A percentile compares a stretch with the other conserved stretches of the same genome.
Evolutionary conservation across 64 coral and sea anemone genomes (phyloP).

Genomic region (Astreopora myriophthalma): DNA sequence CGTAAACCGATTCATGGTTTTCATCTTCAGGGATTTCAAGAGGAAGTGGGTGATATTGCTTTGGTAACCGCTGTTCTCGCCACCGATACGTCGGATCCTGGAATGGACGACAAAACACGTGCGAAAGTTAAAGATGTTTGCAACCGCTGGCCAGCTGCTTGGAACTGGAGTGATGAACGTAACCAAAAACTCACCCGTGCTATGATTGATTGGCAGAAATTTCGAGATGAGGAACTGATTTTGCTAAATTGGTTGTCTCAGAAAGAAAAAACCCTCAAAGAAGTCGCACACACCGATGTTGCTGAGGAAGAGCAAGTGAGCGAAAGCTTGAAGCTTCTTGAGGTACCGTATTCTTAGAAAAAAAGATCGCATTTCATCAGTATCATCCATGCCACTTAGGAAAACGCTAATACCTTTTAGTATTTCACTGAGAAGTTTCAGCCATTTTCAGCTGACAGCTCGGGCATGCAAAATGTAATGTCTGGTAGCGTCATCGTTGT

Average conservation of each 20-base stretch:
- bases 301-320: slow-evolving; percentile 78
- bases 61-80: slow-evolving; percentile 64
- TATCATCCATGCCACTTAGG: too few species aligned
- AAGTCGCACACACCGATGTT: slow-evolving; percentile 76
- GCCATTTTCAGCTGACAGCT: too few species aligned
- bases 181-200: slow-evolving; percentile 52
- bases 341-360: slow-evolving; percentile 1
- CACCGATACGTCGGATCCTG: slow-evolving; percentile 77
- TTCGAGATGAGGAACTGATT: slow-evolving; percentile 84
- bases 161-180: slow-evolving; percentile 78
- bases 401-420: too few species aligned
- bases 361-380: too few species aligned
- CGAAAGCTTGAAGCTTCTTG: slow-evolving; percentile 51
- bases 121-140: slow-evolving; percentile 69
- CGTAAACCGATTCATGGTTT: neutral
- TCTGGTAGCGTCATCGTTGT: too few species aligned
- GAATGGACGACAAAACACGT: slow-evolving; percentile 63
- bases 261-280: slow-evolving; percentile 76
- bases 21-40: slow-evolving; percentile 65
- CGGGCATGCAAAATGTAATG: too few species aligned
- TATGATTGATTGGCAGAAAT: slow-evolving; percentile 87
- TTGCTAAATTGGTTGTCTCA: slow-evolving; percentile 83
- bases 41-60: slow-evolving; percentile 77
- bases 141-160: slow-evolving; percentile 69
- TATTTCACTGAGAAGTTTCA: too few species aligned